Evolutionary conservation across 2,888 invertebrate species (phyloP), one percentile per base, ranked within the genome.

Genomic region (Agonum fuliginosum): DNA sequence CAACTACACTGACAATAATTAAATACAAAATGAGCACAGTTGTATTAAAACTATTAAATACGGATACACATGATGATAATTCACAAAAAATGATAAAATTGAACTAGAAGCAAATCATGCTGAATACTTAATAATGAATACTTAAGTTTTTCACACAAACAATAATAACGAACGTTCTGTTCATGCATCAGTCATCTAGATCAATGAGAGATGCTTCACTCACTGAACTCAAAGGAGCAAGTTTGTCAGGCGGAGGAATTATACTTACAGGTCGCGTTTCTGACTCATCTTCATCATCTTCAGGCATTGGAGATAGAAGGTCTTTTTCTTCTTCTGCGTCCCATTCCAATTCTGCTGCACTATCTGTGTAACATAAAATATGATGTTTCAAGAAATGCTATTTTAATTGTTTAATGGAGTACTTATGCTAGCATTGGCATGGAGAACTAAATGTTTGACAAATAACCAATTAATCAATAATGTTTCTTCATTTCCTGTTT

Each of bases 301-400:
- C 86, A 41, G 82, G 82, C 82, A 86, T 85, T 22, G 84, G 83
- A 71, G 83, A 83, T 54, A 86, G 82, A 12, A 86, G 84, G 79
- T 87, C 88, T 8, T 85, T 81, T 20, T 83, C 83, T 82, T 91
- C 91, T 79, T 89, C 89, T 2, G 90, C 87, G 81, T 91, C 91
- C 89, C 90, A 91, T 27, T 89, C 87, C 74, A 90, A 85, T 80
- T 91, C 91, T 82, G 85, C 85, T 79, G 86, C 82, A 79, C 86
- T 87, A 81, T 91, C 91, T 90, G 81, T 65, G 80, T 78, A 78
- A 48, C 0, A 48, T n/a, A 5, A n/a, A 22, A 19, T 51, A 30
- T 46, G 3, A 2, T 17, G 46, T 22, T 58, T 1, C n/a, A 3
- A 48, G 17, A 20, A n/a, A n/a, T n/a, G n/a, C n/a, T n/a, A n/a